Evolutionary conservation across 2,113 vertebrate species (phyloP), one percentile per base, ranked within the genome.

Genomic region (Salminus brasiliensis): DNA sequence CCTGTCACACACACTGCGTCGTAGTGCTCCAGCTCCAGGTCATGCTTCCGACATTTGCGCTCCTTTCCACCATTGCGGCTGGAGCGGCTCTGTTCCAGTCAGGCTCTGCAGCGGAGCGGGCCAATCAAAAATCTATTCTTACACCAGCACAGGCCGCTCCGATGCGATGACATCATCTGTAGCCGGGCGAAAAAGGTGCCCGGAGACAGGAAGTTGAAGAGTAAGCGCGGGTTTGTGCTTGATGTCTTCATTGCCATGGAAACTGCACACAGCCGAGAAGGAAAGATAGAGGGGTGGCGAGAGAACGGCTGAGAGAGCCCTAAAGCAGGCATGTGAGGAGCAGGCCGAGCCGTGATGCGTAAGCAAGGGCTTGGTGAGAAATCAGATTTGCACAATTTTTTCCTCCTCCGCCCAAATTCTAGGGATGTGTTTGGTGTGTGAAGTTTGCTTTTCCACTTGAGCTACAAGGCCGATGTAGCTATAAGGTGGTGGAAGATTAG

Each of bases 161-260:
- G 78, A 74, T 81, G 81, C 41, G 84, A 68, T 92, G 90, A 92
- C 90, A 92, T 93, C 92, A 92, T 92, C 88, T 92, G 92, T 94
- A 92, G 90, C 90, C 84, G 85, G 90, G 92, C 89, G 86, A 88
- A 91, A 39, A 91, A 89, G 83, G 83, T 89, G 79, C 86, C 82
- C 78, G 6, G 76, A 88, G 85, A 90, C 89, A 90, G 92, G 90
- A 91, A 92, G 87, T 86, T 78, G 73, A 85, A 63, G 66, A 78
- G 66, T 67, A 41, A 41, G 66, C 43, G 43, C 60, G 45, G 79
- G 78, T 81, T 78, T 86, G 85, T 82, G 88, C 88, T 67, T 90
- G 85, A 87, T 89, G 85, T 87, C 78, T 81, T 91, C 81, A 87
- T 93, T 84, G 60, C 92, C 89, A 91, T 93, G 89, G 92, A 89